A percentile compares a stretch with the other conserved stretches of the same genome.
phyloP scores from a whole-genome alignment of 2,888 invertebrate genomes.

The Callyntrura sp. region DNA sequence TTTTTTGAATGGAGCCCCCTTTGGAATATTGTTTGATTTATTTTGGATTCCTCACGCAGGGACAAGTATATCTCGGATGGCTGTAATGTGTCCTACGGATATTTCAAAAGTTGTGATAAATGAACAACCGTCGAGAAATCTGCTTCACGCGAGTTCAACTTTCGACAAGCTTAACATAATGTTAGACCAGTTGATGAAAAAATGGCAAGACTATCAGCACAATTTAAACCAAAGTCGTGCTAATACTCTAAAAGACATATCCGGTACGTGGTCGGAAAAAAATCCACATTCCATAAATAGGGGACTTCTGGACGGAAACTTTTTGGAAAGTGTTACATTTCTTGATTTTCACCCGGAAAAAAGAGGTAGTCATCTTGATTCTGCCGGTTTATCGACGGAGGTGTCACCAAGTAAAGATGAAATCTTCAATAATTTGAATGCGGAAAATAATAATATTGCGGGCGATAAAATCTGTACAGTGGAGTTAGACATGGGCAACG shows the following conservation, averaged over 20 bases:
- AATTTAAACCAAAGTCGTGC: constrained; percentile 18
- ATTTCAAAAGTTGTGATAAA: constrained; percentile 52
- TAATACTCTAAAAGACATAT: not conserved
- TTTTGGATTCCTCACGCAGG: not conserved
- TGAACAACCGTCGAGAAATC: constrained; percentile 32
- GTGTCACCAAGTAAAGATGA: not conserved
- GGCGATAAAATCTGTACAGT: too few relatives aligned
- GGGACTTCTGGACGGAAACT: not conserved
- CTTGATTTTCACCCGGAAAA: constrained; percentile 30
- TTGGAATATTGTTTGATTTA: too few relatives aligned
- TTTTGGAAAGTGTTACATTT: constrained; percentile 60
- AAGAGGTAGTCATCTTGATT: not conserved
- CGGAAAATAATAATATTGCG: too few relatives aligned
- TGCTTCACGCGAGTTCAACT: constrained; percentile 1
- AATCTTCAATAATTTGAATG: not conserved
- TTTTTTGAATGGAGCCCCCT: too few relatives aligned
- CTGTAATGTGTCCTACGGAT: constrained; percentile 26
- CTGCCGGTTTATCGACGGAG: too few relatives aligned
- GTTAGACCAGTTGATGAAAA: constrained; percentile 47
- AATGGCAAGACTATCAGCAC: constrained; percentile 46
- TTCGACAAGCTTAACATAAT: constrained; percentile 46
- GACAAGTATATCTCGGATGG: not conserved
- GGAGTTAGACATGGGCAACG: too few relatives aligned
- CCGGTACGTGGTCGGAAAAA: not conserved
- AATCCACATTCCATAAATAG: not conserved